Percentiles rank a stretch among this genome's conserved stretches.
phyloP scores from a whole-genome alignment of 2,888 invertebrate species.

The Nowickia ferox region DNA sequence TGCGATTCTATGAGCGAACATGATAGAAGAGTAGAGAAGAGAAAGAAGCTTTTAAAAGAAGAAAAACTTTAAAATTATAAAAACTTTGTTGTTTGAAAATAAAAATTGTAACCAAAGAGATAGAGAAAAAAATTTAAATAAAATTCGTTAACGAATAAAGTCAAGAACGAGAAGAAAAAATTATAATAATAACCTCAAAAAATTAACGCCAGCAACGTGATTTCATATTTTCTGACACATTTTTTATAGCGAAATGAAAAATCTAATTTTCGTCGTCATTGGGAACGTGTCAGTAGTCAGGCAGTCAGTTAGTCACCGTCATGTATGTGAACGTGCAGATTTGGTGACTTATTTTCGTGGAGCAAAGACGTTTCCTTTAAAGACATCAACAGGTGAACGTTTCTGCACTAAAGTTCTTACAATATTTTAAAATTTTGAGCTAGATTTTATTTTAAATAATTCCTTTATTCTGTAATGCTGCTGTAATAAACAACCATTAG shows the following conservation, averaged over 20 bases:
- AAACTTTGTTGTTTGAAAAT: slow-evolving; percentile 38
- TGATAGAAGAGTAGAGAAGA: too few species aligned
- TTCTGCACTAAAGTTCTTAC: neutral
- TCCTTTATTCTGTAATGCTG: neutral
- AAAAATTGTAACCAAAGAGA: slow-evolving; percentile 9
- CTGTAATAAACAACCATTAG: slow-evolving; percentile 7
- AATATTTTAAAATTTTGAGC: neutral
- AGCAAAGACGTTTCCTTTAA: neutral
- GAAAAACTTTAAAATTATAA: slow-evolving; percentile 39
- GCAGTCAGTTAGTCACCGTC: slow-evolving; percentile 20
- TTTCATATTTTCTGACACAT: slow-evolving; percentile 61
- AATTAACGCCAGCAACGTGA: slow-evolving; percentile 65
- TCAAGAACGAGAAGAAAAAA: slow-evolving; percentile 47
- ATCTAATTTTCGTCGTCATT: neutral
- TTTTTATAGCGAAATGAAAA: slow-evolving; percentile 19
- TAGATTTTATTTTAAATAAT: neutral
- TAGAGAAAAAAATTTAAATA: slow-evolving; percentile 55
- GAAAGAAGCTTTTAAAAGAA: slow-evolving; percentile 60
- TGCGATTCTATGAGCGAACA: slow-evolving; percentile 41
- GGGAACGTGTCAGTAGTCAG: neutral
- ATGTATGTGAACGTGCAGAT: slow-evolving; percentile 10
- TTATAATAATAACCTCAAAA: slow-evolving; percentile 64
- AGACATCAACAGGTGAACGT: neutral
- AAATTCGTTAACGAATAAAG: slow-evolving; percentile 52
- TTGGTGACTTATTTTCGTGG: neutral